phyloP scores from a whole-genome alignment of 2,888 invertebrate species.

The Heliconius erato region DNA sequence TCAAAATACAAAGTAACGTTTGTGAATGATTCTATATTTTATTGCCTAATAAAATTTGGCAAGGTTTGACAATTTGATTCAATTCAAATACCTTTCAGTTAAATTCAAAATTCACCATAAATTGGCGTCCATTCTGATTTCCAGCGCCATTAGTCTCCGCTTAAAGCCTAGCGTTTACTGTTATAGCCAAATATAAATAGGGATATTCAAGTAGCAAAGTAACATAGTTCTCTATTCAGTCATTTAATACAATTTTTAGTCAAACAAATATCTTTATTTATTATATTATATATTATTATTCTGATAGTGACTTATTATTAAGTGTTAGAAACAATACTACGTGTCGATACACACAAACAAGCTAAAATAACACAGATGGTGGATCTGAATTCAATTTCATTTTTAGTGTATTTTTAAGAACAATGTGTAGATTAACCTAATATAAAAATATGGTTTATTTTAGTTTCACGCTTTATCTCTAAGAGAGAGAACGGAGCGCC shows the following conservation, averaged over 20 bases:
- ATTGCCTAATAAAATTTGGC: background rate
- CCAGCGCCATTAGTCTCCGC: constrained; percentile 9
- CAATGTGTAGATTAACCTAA: too few relatives aligned
- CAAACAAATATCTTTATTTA: background rate
- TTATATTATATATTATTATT: too few relatives aligned
- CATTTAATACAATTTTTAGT: constrained; percentile 3
- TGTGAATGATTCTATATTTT: background rate
- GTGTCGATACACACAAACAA: background rate
- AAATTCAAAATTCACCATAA: constrained; percentile 10
- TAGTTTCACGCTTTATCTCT: too few relatives aligned
- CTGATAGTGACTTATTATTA: background rate
- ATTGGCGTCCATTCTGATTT: constrained; percentile 19
- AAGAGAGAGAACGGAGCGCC: too few relatives aligned
- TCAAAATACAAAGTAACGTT: background rate
- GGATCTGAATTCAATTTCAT: too few relatives aligned
- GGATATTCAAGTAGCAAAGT: background rate
- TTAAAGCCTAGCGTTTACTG: constrained; percentile 26
- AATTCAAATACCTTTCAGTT: constrained; percentile 6
- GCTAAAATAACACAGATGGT: background rate
- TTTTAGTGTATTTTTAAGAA: too few relatives aligned
- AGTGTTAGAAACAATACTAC: background rate
- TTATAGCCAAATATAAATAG: constrained; percentile 28
- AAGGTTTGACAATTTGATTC: background rate
- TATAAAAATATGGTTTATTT: too few relatives aligned
- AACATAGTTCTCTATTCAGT: background rate